Evolutionary conservation across 2,797 vertebrate species (phyloP), one percentile per base, ranked within the genome.

Genomic region (Kryptolebias ocellatus): DNA sequence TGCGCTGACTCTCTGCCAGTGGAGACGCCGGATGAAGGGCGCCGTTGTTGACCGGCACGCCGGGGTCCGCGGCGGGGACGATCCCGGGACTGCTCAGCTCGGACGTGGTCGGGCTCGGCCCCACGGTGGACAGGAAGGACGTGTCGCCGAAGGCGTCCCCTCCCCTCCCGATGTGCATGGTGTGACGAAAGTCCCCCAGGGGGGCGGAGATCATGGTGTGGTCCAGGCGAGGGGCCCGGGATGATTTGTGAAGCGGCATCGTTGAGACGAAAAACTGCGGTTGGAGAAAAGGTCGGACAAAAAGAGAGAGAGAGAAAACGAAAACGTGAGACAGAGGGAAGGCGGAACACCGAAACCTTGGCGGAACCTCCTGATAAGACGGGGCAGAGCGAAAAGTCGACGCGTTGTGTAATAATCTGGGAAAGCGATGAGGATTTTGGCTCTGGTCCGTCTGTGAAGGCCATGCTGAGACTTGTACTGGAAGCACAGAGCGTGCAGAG

Each of bases 101-200:
- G 15, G 83, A 58, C 78, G 67, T 84, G 64, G 74, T 60, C 42
- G 80, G 66, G 56, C 62, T 85, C 0, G 89, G 94, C 0, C 95
- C 95, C 1, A 95, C 91, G 18, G 90, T 95, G 78, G 94, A 93
- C 69, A 98, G 92, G 83, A 98, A 97, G 20, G 96, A 96, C n/a
- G 96, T 97, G 90, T 97, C 96, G 2, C 96, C 96, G 17, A 97
- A 97, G 49, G 93, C 94, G 18, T 97, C 96, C 0, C 96, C 96
- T 5, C 95, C 95, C 47, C 96, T 93, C n/a, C 96, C 96, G 24
- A 98, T 96, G 85, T 98, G 96, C 95, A 98, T 95, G 9, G 96
- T 97, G 92, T 97, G 96, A 24, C 96, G 94, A 88, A 97, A 97
- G 87, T 98, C 96, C 29, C 95, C 88, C 70, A 95, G 29, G 4